A percentile compares a stretch with the other conserved stretches of the same genome.
These are phyloP conservation scores for Trichonephila inaurata DNA, from an alignment of 1,140 invertebrate species.

Conservation along the genomic window DNA sequence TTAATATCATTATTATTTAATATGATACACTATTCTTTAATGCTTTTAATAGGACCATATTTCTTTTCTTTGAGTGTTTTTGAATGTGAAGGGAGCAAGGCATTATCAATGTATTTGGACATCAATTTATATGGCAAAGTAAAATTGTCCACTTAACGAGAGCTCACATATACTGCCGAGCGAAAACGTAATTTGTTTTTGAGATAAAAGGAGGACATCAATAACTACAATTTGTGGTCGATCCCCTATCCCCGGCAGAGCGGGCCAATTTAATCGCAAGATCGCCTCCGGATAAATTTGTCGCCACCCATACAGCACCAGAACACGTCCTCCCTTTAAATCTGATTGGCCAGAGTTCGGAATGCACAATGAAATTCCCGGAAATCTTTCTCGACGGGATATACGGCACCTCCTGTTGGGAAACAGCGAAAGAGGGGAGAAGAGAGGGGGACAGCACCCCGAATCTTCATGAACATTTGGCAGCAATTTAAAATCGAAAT, in stretches of 20 bases:
- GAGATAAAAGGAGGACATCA: background rate
- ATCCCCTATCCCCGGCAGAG: background rate
- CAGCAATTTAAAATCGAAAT: slow-evolving; percentile 66
- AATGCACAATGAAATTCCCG: slow-evolving; percentile 69
- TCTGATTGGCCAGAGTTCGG: slow-evolving; percentile 54
- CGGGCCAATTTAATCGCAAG: slow-evolving; percentile 72
- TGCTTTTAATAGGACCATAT: no score
- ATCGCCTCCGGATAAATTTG: slow-evolving; percentile 75
- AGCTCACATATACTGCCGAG: no score
- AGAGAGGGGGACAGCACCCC: background rate
- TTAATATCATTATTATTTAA: no score
- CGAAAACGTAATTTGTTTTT: no score
- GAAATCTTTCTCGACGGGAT: slow-evolving; percentile 69
- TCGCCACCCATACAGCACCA: slow-evolving; percentile 53
- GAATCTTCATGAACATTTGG: slow-evolving; percentile 61
- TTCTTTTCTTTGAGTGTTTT: no score
- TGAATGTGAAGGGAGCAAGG: no score
- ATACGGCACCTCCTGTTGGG: slow-evolving; percentile 54
- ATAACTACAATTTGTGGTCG: slow-evolving; percentile 7
- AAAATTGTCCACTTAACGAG: no score
- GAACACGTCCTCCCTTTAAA: slow-evolving; percentile 59
- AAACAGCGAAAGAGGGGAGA: background rate
- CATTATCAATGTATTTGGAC: no score
- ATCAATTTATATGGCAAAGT: no score
- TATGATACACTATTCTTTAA: no score